phyloP scores from a whole-genome alignment of 2,797 vertebrate genomes.

The Labeo calbasu region DNA sequence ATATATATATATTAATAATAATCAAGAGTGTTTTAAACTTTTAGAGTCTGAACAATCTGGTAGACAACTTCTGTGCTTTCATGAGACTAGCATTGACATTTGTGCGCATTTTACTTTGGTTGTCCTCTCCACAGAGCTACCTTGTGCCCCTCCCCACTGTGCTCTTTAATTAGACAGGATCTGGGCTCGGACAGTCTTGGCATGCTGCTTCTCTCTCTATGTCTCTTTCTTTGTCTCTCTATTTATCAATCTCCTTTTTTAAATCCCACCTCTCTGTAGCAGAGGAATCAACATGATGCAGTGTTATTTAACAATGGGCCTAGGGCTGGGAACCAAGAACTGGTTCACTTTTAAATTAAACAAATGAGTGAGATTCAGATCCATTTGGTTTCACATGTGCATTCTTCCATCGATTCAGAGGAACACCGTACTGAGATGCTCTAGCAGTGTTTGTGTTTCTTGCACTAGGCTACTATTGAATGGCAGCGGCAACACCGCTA shows the following conservation, averaged over 20 bases:
- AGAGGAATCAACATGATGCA: not conserved
- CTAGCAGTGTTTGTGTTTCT: not conserved
- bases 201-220: constrained; percentile 54
- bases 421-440: not conserved
- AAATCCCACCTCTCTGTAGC: constrained; percentile 24
- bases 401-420: not conserved
- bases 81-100: constrained; percentile 52
- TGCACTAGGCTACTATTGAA: not conserved
- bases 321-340: not conserved
- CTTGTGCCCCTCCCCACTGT: constrained; percentile 66
- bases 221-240: constrained; percentile 50
- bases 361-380: not conserved
- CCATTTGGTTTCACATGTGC: too few species aligned
- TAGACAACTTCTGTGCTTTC: constrained; percentile 38
- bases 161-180: constrained; percentile 78
- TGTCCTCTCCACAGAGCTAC: constrained; percentile 55
- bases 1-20: not conserved
- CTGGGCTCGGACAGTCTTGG: constrained; percentile 70
- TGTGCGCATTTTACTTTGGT: constrained; percentile 20
- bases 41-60: constrained; percentile 19
- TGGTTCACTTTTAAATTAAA: not conserved
- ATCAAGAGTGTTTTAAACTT: not conserved
- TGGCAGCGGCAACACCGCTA: not conserved
- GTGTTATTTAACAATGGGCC: not conserved
- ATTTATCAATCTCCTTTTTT: constrained; percentile 34